Evolutionary conservation across 2,888 invertebrate genomes (phyloP), one percentile per base, ranked within the genome.

Genomic region (Lissonota sp.): DNA sequence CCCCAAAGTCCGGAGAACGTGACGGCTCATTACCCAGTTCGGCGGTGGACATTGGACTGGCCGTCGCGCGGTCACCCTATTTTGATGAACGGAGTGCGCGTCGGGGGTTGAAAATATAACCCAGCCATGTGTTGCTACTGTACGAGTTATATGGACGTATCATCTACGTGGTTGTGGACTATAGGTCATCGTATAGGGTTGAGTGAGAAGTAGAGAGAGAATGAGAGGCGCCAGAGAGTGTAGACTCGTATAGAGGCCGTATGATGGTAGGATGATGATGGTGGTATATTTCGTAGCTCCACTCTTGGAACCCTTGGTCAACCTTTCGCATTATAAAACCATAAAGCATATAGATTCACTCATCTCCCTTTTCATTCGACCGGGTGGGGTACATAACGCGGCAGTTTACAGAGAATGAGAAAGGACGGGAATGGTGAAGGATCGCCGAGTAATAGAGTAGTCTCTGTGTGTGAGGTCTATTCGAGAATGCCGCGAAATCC

Each of bases 241-340:
- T 70, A 74, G 81, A 78, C 77, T 44, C 72, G 67, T 79, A 69
- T 79, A 64, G 69, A 44, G 63, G 26, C 26, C 26, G 26, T 26
- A 26, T 26, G 26, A 26, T 26, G 26, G 26, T 26, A 26, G 26
- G 1, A 26, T n/a, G 44, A 12, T 57, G 8, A 62, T 53, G 37
- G 72, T 64, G 87, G 87, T 87, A 86, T 86, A 83, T 77, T 84
- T 80, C 83, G 76, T 62, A 84, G 82, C 82, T 78, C 83, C 81
- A 77, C 71, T 44, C 58, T 53, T 14, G 73, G 75, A 74, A 84
- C 84, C 83, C 84, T 84, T 84, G 90, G 88, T 87, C 89, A 88
- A 90, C 88, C 90, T 88, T 88, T 87, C 89, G 86, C 86, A 91
- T 91, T 91, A 91, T 91, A 91, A 91, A 91, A 91, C 91, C 90